Conservation (phyloP, 2,888 invertebrate species). For the Ormyrus rosae region DNA sequence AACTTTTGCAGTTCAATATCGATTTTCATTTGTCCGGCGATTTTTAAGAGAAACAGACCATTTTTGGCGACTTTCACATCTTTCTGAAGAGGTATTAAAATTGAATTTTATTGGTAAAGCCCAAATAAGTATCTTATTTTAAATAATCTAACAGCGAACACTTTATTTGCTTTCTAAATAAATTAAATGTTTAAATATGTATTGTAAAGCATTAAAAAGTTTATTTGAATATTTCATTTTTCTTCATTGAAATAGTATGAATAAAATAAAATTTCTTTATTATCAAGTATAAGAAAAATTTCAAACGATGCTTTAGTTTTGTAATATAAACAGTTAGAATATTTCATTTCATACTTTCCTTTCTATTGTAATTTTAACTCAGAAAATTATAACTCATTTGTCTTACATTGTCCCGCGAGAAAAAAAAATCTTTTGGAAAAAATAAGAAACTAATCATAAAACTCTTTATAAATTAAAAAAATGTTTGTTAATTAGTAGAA, state of each 20-base stretch:
- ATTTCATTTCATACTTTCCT: constrained; percentile 2
- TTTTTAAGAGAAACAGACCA: neutral
- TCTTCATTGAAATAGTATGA: neutral
- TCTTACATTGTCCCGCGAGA: too few relatives aligned
- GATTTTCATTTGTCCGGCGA: too few relatives aligned
- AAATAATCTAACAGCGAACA: neutral
- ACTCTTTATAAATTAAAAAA: too few relatives aligned
- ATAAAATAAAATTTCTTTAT: neutral
- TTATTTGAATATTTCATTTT: neutral
- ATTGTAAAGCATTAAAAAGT: too few relatives aligned
- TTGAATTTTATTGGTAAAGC: too few relatives aligned
- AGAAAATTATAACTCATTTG: neutral
- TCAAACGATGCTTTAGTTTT: neutral
- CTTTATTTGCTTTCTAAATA: neutral
- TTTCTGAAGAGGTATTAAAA: constrained; percentile 8
- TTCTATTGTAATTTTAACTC: neutral
- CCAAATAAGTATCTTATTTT: neutral
- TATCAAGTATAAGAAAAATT: neutral
- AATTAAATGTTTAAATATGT: too few relatives aligned
- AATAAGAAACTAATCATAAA: too few relatives aligned
- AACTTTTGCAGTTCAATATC: too few relatives aligned
- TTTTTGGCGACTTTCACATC: constrained; percentile 21
- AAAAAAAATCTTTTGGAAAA: too few relatives aligned
- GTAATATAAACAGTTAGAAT: constrained; percentile 5
- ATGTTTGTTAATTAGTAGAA: too few relatives aligned